Conservation (phyloP, 2,113 vertebrate species). For the Miniopterus natalensis region DNA sequence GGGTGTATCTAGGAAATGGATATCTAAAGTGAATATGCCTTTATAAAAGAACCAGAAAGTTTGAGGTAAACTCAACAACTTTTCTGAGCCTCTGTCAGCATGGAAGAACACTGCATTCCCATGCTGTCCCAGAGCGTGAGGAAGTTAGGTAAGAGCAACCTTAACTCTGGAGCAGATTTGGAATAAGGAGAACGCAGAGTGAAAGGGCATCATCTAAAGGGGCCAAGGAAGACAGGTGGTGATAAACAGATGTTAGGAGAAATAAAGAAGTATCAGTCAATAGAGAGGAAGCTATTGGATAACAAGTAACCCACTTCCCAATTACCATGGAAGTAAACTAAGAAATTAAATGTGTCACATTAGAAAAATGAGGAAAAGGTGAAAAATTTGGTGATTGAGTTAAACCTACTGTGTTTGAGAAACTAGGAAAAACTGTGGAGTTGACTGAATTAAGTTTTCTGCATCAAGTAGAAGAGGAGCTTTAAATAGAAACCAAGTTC, state of each 20-base stretch:
- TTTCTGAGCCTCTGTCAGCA: not conserved
- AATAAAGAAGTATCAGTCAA: not conserved
- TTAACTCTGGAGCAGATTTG: not conserved
- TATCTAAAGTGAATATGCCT: not conserved
- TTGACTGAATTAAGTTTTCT: not conserved
- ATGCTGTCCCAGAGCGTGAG: not conserved
- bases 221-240: not conserved
- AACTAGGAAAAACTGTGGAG: not conserved
- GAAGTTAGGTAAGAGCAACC: not conserved
- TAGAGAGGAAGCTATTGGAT: not conserved
- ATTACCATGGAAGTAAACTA: not conserved
- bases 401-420: not conserved
- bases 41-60: not conserved
- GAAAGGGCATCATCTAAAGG: not conserved
- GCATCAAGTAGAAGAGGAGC: not conserved
- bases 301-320: not conserved
- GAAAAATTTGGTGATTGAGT: not conserved
- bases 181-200: not conserved
- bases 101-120: not conserved
- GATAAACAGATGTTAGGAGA: not conserved
- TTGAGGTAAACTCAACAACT: not conserved
- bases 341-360: not conserved
- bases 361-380: not conserved
- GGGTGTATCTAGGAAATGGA: not conserved
- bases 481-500: not conserved